These are phyloP conservation scores for Punctoribates punctum DNA, from an alignment of 2,888 invertebrate genomes.

Conservation along the genomic window DNA sequence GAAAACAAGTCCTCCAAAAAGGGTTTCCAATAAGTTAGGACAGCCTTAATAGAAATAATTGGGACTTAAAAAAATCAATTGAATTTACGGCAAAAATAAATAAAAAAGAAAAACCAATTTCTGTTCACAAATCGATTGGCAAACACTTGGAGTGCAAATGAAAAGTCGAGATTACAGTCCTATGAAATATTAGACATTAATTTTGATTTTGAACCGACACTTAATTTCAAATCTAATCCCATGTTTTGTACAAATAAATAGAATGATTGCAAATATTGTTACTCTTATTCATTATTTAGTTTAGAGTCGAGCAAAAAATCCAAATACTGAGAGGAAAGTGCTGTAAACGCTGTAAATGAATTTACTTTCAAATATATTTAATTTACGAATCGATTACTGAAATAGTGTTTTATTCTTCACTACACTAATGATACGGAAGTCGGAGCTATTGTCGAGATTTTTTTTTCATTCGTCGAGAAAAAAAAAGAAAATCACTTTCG, in stretches of 20 bases:
- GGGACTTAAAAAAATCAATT: too few species aligned
- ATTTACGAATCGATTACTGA: conserved; percentile 12
- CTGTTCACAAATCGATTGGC: too few species aligned
- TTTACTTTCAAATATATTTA: conserved; percentile 6
- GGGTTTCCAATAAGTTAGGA: too few species aligned
- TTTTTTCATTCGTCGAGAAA: not conserved
- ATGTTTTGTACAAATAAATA: too few species aligned
- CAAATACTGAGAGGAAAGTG: not conserved
- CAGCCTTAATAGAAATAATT: too few species aligned
- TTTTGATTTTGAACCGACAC: too few species aligned
- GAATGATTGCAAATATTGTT: conserved; percentile 3
- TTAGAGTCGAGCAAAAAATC: not conserved
- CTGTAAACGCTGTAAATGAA: not conserved
- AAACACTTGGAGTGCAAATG: too few species aligned
- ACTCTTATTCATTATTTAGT: not conserved
- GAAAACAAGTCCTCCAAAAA: not conserved
- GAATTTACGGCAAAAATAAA: too few species aligned
- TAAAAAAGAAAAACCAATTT: too few species aligned
- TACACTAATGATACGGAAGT: conserved; percentile 1
- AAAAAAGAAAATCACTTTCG: not conserved
- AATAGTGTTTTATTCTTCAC: conserved; percentile 15
- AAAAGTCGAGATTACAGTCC: too few species aligned
- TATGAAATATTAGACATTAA: too few species aligned
- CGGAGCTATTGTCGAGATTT: not conserved
- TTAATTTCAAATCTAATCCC: too few species aligned